A percentile compares a stretch with the other conserved stretches of the same genome.
Conservation (phyloP, 2,797 vertebrate species). For the Avahi laniger region DNA sequence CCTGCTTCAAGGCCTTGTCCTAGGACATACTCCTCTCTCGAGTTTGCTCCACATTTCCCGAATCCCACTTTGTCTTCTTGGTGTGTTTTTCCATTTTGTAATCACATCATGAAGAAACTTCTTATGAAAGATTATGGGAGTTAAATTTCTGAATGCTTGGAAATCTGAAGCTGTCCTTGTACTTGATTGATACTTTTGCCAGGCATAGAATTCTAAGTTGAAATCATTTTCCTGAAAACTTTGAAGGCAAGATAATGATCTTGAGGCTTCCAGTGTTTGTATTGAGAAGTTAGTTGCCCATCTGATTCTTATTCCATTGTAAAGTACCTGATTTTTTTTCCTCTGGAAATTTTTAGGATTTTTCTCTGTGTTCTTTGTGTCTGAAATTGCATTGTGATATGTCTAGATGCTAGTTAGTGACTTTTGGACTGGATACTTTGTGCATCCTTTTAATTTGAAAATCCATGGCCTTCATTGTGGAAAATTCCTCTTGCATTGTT, state of each 20-base stretch:
- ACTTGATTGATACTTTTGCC: background rate
- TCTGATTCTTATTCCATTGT: background rate
- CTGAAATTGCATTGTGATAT: background rate
- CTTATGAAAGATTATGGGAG: background rate
- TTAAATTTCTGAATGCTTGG: background rate
- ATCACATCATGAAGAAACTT: background rate
- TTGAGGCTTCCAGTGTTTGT: background rate
- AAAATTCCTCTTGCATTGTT: background rate
- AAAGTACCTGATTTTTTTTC: background rate
- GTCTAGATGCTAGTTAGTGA: background rate
- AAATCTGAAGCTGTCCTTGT: background rate
- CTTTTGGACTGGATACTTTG: background rate
- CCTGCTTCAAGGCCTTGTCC: background rate
- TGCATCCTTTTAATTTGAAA: background rate
- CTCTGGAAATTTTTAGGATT: background rate
- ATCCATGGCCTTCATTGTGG: background rate
- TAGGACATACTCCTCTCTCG: background rate
- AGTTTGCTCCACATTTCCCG: background rate
- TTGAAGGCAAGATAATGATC: background rate
- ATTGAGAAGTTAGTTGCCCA: background rate
- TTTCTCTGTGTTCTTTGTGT: background rate
- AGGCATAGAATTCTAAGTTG: background rate
- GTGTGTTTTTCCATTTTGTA: background rate
- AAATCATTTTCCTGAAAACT: background rate
- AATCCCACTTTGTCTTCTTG: background rate